Base-by-base conservation (phyloP, 2,113 vertebrate species). In the Alligator mississippiensis region DNA sequence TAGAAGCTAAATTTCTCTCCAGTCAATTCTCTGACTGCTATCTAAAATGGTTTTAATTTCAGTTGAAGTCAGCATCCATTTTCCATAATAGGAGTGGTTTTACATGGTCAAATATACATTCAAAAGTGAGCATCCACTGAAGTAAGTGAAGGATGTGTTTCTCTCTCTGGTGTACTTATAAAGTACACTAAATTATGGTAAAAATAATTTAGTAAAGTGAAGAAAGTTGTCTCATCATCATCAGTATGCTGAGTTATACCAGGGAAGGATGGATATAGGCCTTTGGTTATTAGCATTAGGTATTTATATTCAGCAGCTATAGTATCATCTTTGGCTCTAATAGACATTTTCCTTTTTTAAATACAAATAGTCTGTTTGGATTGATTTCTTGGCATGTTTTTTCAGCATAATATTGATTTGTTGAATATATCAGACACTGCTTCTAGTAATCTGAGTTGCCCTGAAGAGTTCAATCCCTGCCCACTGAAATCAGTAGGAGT, bases 301-400 rank as follows among this genome's bases (percentile, higher is more conserved):
- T 62, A 59, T 79, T 90, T 85, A 85, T 82, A 85, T 95, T 95
- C 81, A 94, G 87, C 95, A 90, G 92, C 89, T 68, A 55, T 81
- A 93, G 66, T 93, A 87, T 95, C 84, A 95, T 95, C 97, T 96
- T 84, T 92, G 92, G 94, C 93, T 92, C 90, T 89, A 24, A 27
- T 81, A 85, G 83, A 90, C 87, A 90, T 84, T 93, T 95, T 93
- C 92, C 63, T 96, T 85, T 94, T 96, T 96, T 96, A 96, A 96
- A 96, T 95, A 90, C 64, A 84, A 96, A 95, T 87, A 87, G 25
- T 4, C 15, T 74, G 17, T 38, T 80, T 66, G 54, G 59, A 89
- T 87, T 84, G 90, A 80, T 5, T 93, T 90, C 55, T 75, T 78
- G 19, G 22, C 58, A 59, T 1, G 4, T 80, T 76, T 92, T 34